Conservation (phyloP, 2,113 vertebrate genomes). For the Pseudopipra pipra region DNA sequence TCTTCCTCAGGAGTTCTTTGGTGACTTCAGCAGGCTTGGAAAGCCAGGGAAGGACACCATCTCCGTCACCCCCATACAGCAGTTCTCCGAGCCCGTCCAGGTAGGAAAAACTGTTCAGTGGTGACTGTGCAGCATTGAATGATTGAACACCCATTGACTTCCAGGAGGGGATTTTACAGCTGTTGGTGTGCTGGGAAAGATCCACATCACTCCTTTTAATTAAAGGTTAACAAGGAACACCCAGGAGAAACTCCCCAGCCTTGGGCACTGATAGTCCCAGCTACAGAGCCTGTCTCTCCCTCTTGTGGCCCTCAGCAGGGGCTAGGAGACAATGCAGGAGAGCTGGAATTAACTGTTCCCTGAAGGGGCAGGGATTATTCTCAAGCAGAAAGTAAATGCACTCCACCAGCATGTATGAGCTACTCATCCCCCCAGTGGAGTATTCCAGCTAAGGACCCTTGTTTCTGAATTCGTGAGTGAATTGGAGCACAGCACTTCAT, state of each 20-base stretch:
- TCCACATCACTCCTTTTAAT: background rate
- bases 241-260: background rate
- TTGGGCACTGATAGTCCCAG: background rate
- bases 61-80: slow-evolving; percentile 77
- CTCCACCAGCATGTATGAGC: background rate
- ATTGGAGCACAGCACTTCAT: background rate
- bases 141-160: background rate
- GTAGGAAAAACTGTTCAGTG: slow-evolving; percentile 66
- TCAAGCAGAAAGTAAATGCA: background rate
- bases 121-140: background rate
- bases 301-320: background rate
- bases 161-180: background rate
- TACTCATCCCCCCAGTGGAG: background rate
- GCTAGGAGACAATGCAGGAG: background rate
- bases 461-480: background rate
- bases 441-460: background rate
- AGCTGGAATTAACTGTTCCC: background rate
- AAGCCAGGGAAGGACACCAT: slow-evolving; percentile 78
- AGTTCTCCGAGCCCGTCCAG: slow-evolving; percentile 79
- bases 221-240: background rate
- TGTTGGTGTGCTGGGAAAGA: background rate
- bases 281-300: background rate
- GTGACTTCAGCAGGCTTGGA: slow-evolving; percentile 80
- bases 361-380: background rate
- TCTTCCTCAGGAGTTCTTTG: slow-evolving; percentile 73